Conservation (phyloP, 2,888 invertebrate species). For the Tribolium freemani region DNA sequence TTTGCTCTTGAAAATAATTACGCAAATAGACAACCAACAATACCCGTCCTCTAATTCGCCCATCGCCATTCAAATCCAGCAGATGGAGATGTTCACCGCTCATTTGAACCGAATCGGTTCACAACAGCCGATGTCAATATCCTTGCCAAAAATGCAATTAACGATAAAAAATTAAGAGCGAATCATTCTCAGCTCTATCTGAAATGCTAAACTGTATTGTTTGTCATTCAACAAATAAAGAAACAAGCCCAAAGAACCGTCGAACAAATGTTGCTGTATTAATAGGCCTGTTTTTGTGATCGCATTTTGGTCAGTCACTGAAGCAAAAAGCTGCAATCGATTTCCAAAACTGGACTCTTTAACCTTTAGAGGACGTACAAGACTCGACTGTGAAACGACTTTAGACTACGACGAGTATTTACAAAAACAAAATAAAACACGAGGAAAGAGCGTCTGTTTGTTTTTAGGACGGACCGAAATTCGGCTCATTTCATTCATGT, state of each 20-base stretch:
- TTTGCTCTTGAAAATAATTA: too few species aligned
- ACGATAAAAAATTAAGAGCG: background rate
- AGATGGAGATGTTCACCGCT: background rate
- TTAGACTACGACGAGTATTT: constrained; percentile 15
- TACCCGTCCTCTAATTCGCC: background rate
- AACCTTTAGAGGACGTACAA: constrained; percentile 43
- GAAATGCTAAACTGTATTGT: background rate
- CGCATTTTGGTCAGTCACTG: background rate
- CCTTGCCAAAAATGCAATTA: background rate
- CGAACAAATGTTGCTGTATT: background rate
- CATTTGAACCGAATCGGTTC: background rate
- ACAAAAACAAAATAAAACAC: background rate
- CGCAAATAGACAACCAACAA: background rate
- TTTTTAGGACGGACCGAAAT: background rate
- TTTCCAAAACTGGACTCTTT: constrained; percentile 28
- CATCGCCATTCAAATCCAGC: background rate
- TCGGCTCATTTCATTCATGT: background rate
- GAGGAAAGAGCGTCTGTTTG: background rate
- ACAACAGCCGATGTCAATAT: background rate
- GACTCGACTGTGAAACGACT: constrained; percentile 28
- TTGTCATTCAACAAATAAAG: background rate
- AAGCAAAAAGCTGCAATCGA: constrained; percentile 3
- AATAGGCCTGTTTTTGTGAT: background rate
- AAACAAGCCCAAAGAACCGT: background rate
- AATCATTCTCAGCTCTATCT: background rate